Evolutionary conservation across 2,113 vertebrate species (phyloP), one percentile per base, ranked within the genome.

Genomic region (Numida meleagris): DNA sequence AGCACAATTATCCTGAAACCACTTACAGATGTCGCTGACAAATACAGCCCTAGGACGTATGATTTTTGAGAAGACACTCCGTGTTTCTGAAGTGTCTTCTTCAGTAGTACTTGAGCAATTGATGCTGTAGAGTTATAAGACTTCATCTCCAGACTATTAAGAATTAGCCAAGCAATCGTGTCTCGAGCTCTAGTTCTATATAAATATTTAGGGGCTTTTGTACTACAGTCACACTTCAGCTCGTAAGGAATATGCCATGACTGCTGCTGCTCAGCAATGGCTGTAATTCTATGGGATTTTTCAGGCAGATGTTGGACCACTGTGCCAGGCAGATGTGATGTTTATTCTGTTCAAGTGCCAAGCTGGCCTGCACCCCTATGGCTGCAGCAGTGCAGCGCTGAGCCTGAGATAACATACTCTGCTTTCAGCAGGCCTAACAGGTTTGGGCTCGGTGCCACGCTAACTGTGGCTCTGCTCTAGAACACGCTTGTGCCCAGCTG

Each of bases 121-220:
- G 90, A 90, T 19, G 20, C 34, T 81, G 65, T 33, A 46, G 50
- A 29, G 38, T 48, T 88, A 77, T 71, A 76, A 88, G 82, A 68
- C 63, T 70, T 72, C 59, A 66, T 86, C 76, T 86, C 46, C 79
- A 88, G 57, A 48, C 89, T 78, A 53, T 45, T 43, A 78, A 86
- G 70, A 96, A 90, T 90, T 88, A 86, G 48, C 61, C 57, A 86
- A 81, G 43, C 81, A 91, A 95, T 96, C 94, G 90, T 84, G 83
- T 91, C 82, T 83, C 75, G 85, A 91, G 36, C 51, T 72, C n/a
- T 51, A 59, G 12, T 25, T 89, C 85, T 88, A 43, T 91, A 27
- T 59, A 95, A 91, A 95, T 93, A 94, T 94, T 95, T 72, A 72
- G 68, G 8, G 14, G 14, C 12, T 81, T 91, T 81, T 74, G 23